Evolutionary conservation across 1,140 invertebrate species (phyloP), one percentile per base, ranked within the genome.

Genomic region (Augochlora pura): DNA sequence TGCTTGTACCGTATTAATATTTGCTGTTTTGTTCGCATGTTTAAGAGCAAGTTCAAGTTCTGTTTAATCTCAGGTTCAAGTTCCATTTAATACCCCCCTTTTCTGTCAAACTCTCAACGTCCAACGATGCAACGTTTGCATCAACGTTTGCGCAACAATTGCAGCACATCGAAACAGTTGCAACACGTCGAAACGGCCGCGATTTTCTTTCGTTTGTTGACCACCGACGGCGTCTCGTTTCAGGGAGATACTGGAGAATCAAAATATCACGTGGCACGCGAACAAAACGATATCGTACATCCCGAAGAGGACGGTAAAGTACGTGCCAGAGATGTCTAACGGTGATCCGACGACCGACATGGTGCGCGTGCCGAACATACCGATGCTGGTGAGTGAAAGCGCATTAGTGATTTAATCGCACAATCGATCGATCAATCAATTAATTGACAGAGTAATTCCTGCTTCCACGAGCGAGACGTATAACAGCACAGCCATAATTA

Each of bases 241-340:
- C 85, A 97, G 96, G 87, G 96, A 97, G 92, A 88, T 94, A 57
- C 91, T 97, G 78, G 93, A 94, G 67, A 96, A 97, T 80, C 89
- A 93, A 16, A 95, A 97, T 74, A 88, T 96, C 1, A 94, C 94
- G 21, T 96, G 95, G 86, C 94, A 97, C 84, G 92, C 94, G 8
- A 97, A 97, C 88, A 95, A 95, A 0, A 98, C 97, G 0, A 90
- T 99, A 18, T 95, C 96, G 0, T 98, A 96, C 83, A 92, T 93
- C 9, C 97, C 98, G 16, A 94, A 89, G 3, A 94, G 97, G 67
- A 93, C 88, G 3, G 94, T 96, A 39, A 82, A 93, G n/a, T 97
- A 96, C 90, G 87, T 95, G 3, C 95, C 91, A 10, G 95, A 96
- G 49, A 91, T 94, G 86, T 98, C 97, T 0, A 88, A 95, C 14